Evolutionary conservation across 2,797 vertebrate genomes (phyloP).

Genomic region (Sylvia borin): DNA sequence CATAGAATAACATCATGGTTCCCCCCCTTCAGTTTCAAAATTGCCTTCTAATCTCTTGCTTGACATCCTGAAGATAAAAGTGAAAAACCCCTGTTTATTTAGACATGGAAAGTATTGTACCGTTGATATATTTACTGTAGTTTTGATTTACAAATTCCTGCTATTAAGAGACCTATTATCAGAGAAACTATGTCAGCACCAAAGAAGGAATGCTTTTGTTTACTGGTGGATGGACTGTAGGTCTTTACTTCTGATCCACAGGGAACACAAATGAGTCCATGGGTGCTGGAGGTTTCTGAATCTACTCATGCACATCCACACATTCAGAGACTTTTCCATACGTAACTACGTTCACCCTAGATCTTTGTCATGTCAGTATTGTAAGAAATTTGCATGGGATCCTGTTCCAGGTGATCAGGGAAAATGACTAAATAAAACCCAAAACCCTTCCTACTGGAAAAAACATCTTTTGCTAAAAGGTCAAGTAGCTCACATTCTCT

Average conservation of each 20-base stretch:
- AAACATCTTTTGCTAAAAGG: neutral
- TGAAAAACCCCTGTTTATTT: slow-evolving; percentile 58
- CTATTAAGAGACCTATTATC: slow-evolving; percentile 30
- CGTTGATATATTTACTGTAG: slow-evolving; percentile 32
- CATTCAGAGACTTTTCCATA: neutral
- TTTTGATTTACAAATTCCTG: slow-evolving; percentile 65
- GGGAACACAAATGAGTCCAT: neutral
- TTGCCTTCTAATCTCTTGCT: slow-evolving; percentile 74
- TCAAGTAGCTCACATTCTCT: neutral
- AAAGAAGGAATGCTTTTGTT: slow-evolving; percentile 45
- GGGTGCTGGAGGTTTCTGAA: neutral
- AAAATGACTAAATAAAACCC: neutral
- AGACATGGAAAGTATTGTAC: slow-evolving; percentile 53
- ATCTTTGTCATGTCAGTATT: neutral
- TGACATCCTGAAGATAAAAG: slow-evolving; percentile 74
- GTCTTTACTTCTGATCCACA: slow-evolving; percentile 28
- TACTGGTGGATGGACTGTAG: neutral
- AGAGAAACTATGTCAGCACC: neutral
- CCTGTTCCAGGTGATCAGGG: neutral
- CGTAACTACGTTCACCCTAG: neutral
- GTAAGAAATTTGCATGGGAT: neutral
- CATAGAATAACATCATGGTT: slow-evolving; percentile 67
- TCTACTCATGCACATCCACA: neutral
- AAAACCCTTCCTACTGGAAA: neutral
- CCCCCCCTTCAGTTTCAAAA: slow-evolving; percentile 65